Percentiles rank a stretch among this genome's conserved stretches.
These are phyloP conservation scores for Zaprionus bogoriensis DNA, from an alignment of 2,888 invertebrate species.

Conservation along the genomic window DNA sequence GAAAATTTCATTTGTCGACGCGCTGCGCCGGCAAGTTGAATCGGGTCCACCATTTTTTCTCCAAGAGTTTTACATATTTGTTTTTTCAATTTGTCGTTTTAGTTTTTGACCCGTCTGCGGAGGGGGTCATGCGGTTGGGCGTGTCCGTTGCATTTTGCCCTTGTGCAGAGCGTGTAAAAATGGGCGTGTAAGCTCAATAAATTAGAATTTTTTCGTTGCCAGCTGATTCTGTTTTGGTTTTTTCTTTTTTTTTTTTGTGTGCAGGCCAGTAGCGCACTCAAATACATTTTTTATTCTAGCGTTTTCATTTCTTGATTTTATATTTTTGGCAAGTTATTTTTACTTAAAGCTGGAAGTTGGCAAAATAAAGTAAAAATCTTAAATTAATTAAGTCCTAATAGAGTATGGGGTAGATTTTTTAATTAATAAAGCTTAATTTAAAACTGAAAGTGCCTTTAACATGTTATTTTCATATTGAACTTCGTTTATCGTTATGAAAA, in stretches of 20 bases:
- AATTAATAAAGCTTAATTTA: neutral
- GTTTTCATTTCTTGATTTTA: conserved; percentile 22
- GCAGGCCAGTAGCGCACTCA: neutral
- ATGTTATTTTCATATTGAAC: too few relatives aligned
- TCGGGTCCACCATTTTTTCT: conserved; percentile 27
- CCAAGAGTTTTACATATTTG: conserved; percentile 45
- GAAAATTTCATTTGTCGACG: conserved; percentile 72
- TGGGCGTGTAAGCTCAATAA: conserved; percentile 70
- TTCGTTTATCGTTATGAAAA: too few relatives aligned
- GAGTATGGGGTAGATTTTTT: neutral
- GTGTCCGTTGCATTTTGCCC: conserved; percentile 22
- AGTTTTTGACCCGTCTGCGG: conserved; percentile 38
- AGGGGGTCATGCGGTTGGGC: conserved; percentile 30
- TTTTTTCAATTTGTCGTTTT: conserved; percentile 33
- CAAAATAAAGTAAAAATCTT: too few relatives aligned
- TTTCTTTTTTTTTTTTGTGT: conserved; percentile 2
- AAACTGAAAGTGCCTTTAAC: too few relatives aligned
- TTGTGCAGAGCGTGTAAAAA: conserved; percentile 62
- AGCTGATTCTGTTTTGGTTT: conserved; percentile 19
- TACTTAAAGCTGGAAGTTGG: neutral
- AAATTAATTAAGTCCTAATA: neutral
- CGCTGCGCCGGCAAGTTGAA: conserved; percentile 31
- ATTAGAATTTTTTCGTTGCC: conserved; percentile 58
- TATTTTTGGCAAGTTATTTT: conserved; percentile 8
- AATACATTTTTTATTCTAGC: conserved; percentile 22